These are phyloP conservation scores for Sander lucioperca DNA, from an alignment of 2,113 vertebrate genomes.

Conservation along the genomic window DNA sequence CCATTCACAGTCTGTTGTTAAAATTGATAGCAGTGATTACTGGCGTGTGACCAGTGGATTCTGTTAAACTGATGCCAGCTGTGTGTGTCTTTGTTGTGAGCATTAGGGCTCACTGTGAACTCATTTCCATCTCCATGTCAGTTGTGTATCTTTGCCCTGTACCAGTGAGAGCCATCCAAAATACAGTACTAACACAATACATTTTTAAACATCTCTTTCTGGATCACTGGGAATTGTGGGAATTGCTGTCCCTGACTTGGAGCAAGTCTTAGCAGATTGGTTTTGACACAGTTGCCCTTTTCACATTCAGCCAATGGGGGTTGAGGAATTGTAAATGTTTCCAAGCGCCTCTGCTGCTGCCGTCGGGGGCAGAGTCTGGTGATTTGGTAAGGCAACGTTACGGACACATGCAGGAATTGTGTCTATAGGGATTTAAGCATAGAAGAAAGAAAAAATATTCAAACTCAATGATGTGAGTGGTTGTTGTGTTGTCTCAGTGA, in stretches of 20 bases:
- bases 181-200: slow-evolving; percentile 17
- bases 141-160: slow-evolving; percentile 28
- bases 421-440: neutral
- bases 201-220: slow-evolving; percentile 30
- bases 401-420: neutral
- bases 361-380: neutral
- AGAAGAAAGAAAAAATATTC: neutral
- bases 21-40: slow-evolving; percentile 41
- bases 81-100: slow-evolving; percentile 10
- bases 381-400: neutral
- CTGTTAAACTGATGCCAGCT: slow-evolving; percentile 25
- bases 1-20: slow-evolving; percentile 9
- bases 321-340: slow-evolving; percentile 20
- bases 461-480: neutral
- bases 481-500: slow-evolving; percentile 4
- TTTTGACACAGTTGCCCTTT: slow-evolving; percentile 48
- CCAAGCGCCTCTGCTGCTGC: neutral
- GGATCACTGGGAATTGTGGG: slow-evolving; percentile 46
- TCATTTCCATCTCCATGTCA: slow-evolving; percentile 10
- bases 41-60: slow-evolving; percentile 29
- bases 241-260: slow-evolving; percentile 29
- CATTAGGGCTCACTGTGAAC: neutral
- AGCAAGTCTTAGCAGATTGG: slow-evolving; percentile 34
- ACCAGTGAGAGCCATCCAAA: slow-evolving; percentile 14
- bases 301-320: slow-evolving; percentile 13